These are phyloP conservation scores for Porites rus DNA, from an alignment of 92 coral and sea anemone genomes.

Conservation along the genomic window DNA sequence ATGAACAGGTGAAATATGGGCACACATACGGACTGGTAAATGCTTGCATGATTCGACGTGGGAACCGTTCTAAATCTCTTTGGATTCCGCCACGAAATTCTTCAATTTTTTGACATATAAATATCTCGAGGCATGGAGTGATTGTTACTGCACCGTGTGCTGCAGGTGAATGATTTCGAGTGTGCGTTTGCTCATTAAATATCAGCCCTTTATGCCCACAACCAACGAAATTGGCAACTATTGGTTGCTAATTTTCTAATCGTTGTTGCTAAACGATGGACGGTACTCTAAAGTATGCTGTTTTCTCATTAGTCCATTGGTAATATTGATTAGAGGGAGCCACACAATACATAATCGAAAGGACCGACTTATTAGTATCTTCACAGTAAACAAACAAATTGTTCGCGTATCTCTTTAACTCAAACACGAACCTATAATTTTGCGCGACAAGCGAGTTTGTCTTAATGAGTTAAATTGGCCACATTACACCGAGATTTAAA, in stretches of 20 bases:
- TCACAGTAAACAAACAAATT: conserved; percentile 95
- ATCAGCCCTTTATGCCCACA: conserved; percentile 69
- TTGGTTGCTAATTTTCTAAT: conserved; percentile 80
- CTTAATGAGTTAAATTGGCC: conserved; percentile 85
- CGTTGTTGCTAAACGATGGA: conserved; percentile 91
- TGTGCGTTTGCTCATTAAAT: conserved; percentile 24
- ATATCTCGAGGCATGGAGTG: not conserved
- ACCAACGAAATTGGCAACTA: conserved; percentile 75
- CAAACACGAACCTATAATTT: conserved; percentile 84
- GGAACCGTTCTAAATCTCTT: not conserved
- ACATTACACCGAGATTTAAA: conserved; percentile 75
- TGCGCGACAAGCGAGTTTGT: conserved; percentile 71
- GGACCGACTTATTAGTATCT: conserved; percentile 80
- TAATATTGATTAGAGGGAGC: conserved; percentile 85
- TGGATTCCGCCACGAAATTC: not conserved
- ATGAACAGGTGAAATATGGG: conserved; percentile 77
- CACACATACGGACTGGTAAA: conserved; percentile 71
- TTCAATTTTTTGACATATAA: not conserved
- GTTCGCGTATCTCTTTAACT: conserved; percentile 88
- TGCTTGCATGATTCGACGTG: conserved; percentile 65
- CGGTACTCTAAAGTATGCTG: conserved; percentile 82
- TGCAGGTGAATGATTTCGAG: conserved; percentile 26
- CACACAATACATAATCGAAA: conserved; percentile 78
- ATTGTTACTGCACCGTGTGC: not conserved
- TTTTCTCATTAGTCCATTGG: conserved; percentile 81